phyloP scores from a whole-genome alignment of 1,140 invertebrate species.

The Penaeus chinensis region DNA sequence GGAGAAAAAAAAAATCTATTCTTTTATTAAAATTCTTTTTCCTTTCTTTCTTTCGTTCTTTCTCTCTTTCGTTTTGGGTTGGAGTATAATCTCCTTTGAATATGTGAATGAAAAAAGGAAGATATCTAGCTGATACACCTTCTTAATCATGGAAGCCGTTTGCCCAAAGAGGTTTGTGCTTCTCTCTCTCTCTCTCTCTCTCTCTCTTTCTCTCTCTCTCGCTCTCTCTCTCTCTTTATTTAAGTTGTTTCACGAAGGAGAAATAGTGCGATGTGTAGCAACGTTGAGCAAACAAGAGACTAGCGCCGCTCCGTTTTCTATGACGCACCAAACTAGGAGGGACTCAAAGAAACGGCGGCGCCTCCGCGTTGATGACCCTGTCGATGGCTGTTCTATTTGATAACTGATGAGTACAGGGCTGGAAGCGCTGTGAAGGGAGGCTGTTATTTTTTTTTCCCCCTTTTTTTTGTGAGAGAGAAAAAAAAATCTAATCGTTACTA shows the following conservation, averaged over 20 bases:
- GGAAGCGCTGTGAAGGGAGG: no score
- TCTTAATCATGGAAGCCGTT: no score
- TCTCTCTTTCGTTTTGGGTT: no score
- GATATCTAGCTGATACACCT: neutral
- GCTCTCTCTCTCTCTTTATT: no score
- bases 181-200: neutral
- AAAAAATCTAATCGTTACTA: no score
- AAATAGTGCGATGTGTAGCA: neutral
- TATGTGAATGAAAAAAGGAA: conserved; percentile 2
- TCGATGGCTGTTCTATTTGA: neutral
- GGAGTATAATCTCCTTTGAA: no score
- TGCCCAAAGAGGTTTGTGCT: no score
- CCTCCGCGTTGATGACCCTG: neutral
- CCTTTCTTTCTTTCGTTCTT: no score
- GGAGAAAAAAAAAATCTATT: conserved; percentile 12
- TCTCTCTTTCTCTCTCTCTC: neutral
- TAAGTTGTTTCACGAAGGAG: no score
- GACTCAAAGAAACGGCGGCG: conserved; percentile 16
- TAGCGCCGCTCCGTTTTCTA: conserved; percentile 32
- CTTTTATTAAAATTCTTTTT: no score
- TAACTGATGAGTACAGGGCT: conserved; percentile 1
- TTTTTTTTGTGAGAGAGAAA: no score
- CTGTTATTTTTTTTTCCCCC: no score
- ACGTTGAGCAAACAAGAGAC: conserved; percentile 44
- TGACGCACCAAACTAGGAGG: conserved; percentile 15